These are phyloP conservation scores for Microplitis mediator DNA, from an alignment of 1,140 invertebrate species.

Conservation along the genomic window DNA sequence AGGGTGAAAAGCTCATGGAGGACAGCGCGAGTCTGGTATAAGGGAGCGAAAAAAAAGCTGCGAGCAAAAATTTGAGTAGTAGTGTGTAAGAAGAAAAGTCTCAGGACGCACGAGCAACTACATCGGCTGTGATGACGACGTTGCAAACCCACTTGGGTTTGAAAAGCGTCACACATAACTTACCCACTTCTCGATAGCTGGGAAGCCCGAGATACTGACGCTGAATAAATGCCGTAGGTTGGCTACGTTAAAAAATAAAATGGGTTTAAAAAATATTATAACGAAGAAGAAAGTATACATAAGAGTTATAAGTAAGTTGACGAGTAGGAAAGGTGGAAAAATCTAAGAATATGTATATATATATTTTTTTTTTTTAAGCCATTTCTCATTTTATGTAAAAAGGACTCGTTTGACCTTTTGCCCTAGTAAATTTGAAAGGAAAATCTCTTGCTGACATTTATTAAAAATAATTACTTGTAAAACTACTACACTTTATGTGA, in stretches of 20 bases:
- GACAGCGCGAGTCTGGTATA: too few relatives aligned
- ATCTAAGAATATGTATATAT: too few relatives aligned
- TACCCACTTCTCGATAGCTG: not conserved
- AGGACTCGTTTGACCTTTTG: not conserved
- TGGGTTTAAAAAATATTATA: not conserved
- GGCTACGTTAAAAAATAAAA: not conserved
- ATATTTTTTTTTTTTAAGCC: too few relatives aligned
- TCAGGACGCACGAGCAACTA: not conserved
- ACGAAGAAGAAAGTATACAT: not conserved
- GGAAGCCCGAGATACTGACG: not conserved
- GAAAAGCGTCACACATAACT: not conserved
- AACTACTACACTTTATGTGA: too few relatives aligned
- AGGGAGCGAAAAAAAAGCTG: too few relatives aligned
- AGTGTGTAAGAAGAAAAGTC: slow-evolving; percentile 29
- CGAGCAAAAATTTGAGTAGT: too few relatives aligned
- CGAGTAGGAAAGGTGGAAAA: too few relatives aligned
- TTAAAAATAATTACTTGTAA: too few relatives aligned
- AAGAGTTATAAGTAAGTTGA: not conserved
- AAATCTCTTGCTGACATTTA: not conserved
- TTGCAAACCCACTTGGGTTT: not conserved
- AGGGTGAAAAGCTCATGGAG: slow-evolving; percentile 43
- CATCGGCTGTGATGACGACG: not conserved
- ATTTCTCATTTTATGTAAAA: not conserved
- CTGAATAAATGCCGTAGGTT: not conserved
- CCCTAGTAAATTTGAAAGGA: not conserved